These are phyloP conservation scores for Rhabdornis inornatus DNA, from an alignment of 2,113 vertebrate genomes.

Conservation along the genomic window DNA sequence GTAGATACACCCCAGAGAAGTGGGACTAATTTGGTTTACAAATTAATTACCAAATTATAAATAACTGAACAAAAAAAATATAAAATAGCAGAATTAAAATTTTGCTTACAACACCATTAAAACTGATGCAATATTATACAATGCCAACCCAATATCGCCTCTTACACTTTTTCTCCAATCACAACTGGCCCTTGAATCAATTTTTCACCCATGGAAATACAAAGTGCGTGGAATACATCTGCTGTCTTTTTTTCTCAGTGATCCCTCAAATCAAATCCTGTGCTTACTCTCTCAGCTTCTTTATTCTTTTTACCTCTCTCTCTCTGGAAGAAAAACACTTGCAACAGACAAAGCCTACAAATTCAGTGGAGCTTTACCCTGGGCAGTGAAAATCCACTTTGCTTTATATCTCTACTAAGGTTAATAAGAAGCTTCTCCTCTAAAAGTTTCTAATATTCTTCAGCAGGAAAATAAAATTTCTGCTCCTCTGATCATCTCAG, in stretches of 20 bases:
- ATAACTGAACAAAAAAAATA: background rate
- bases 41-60: background rate
- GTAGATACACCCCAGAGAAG: background rate
- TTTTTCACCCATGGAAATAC: background rate
- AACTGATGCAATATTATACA: background rate
- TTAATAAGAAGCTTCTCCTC: background rate
- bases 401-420: background rate
- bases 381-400: background rate
- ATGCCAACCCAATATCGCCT: background rate
- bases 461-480: background rate
- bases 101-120: background rate
- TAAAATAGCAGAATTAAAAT: background rate
- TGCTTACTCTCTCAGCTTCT: background rate
- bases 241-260: background rate
- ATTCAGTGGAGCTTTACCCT: background rate
- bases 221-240: background rate
- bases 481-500: background rate
- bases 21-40: background rate
- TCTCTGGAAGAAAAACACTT: background rate
- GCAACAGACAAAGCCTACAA: background rate
- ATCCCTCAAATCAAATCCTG: background rate
- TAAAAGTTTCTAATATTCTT: background rate
- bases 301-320: background rate
- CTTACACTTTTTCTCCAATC: background rate
- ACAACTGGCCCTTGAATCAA: background rate